Evolutionary conservation across 2,888 invertebrate genomes (phyloP).

Genomic region (Biston betularia): DNA sequence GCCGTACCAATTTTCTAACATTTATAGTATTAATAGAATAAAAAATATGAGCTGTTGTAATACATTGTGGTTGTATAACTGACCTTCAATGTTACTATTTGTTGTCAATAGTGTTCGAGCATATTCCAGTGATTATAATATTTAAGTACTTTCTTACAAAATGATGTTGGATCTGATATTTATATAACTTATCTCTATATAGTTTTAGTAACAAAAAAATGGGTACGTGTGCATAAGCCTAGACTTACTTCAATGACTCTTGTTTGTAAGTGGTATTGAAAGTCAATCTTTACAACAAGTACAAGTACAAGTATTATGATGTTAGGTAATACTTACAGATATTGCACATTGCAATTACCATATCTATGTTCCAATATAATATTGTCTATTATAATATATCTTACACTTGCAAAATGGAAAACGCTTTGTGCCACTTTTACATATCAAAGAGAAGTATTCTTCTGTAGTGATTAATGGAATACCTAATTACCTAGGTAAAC

Average conservation of each 20-base stretch:
- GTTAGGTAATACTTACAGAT: neutral
- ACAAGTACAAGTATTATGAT: neutral
- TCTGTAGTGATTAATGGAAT: slow-evolving; percentile 8
- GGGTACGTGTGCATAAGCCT: neutral
- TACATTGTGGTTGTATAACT: neutral
- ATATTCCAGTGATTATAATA: slow-evolving; percentile 9
- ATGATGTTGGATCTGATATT: neutral
- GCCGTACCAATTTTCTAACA: too few relatives aligned
- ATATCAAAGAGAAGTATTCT: slow-evolving; percentile 16
- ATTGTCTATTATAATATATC: neutral
- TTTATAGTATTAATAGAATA: too few relatives aligned
- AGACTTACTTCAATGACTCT: neutral
- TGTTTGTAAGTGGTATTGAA: slow-evolving; percentile 19
- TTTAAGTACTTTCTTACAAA: neutral
- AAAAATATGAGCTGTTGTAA: neutral
- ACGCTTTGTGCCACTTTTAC: slow-evolving; percentile 19
- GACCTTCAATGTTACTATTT: neutral
- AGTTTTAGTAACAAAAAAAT: neutral
- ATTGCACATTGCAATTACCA: slow-evolving; percentile 17
- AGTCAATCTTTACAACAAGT: slow-evolving; percentile 11
- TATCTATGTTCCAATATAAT: neutral
- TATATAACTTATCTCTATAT: slow-evolving; percentile 3
- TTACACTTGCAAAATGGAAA: slow-evolving; percentile 1
- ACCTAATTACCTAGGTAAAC: neutral
- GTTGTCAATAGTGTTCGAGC: slow-evolving; percentile 9